These are phyloP conservation scores for Leucoraja erinaceus DNA, from an alignment of 2,113 vertebrate genomes.

Conservation along the genomic window DNA sequence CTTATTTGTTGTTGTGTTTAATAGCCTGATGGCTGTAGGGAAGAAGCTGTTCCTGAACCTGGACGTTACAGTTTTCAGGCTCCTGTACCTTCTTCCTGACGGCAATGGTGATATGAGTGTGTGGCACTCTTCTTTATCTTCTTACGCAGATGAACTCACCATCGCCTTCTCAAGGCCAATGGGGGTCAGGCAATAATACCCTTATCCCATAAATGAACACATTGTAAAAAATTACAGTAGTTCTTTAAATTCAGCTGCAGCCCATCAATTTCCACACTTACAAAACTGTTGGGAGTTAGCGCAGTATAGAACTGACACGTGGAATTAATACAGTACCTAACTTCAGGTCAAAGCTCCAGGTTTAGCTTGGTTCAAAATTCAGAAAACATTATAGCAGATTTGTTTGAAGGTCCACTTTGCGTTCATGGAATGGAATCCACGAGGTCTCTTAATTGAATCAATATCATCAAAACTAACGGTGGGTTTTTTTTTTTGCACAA, in stretches of 20 bases:
- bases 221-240: not conserved
- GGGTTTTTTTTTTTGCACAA: not conserved
- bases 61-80: too few species aligned
- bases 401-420: not conserved
- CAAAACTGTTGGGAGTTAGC: not conserved
- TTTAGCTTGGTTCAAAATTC: conserved; percentile 3
- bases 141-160: too few species aligned
- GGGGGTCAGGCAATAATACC: too few species aligned
- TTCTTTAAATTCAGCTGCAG: not conserved
- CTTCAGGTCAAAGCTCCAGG: not conserved
- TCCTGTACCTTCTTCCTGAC: too few species aligned
- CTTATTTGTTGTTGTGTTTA: too few species aligned
- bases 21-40: too few species aligned
- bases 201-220: too few species aligned
- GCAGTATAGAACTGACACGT: not conserved
- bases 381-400: not conserved
- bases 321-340: not conserved
- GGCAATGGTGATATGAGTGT: too few species aligned
- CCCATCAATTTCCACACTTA: not conserved
- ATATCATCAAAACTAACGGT: not conserved
- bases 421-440: not conserved
- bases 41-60: too few species aligned
- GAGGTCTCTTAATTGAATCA: not conserved
- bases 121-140: too few species aligned
- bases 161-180: too few species aligned